phyloP scores from a whole-genome alignment of 2,797 vertebrate species.

The Columba guinea region DNA sequence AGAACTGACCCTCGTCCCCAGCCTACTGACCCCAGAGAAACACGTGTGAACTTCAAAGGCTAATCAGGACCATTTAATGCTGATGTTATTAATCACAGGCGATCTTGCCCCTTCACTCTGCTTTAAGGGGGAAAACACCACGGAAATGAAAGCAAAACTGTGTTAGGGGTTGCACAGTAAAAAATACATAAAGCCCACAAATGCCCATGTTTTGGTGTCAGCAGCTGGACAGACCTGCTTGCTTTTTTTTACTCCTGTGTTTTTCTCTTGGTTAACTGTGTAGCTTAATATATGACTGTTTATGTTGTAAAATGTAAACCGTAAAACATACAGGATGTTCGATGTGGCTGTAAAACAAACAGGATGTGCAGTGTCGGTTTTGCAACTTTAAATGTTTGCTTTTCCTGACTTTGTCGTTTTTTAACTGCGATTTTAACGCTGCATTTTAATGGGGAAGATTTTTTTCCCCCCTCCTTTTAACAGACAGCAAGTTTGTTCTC shows the following conservation, averaged over 20 bases:
- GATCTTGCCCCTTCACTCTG: neutral
- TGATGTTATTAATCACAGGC: slow-evolving; percentile 36
- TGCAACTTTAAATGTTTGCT: neutral
- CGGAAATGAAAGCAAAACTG: neutral
- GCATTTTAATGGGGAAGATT: neutral
- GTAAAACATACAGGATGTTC: slow-evolving; percentile 52
- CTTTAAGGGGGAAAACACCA: neutral
- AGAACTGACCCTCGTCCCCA: slow-evolving; percentile 45
- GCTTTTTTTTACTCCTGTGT: neutral
- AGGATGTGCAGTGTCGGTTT: slow-evolving; percentile 46
- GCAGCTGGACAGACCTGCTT: neutral
- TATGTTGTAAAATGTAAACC: slow-evolving; percentile 32
- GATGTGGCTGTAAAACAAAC: slow-evolving; percentile 43
- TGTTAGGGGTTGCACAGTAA: accelerated
- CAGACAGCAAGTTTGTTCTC: neutral
- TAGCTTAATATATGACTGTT: slow-evolving; percentile 16
- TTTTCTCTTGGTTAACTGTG: neutral
- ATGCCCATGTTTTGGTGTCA: accelerated
- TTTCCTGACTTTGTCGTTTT: slow-evolving; percentile 48
- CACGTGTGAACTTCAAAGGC: slow-evolving; percentile 60
- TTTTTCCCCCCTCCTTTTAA: accelerated
- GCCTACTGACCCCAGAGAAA: slow-evolving; percentile 38
- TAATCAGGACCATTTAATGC: neutral
- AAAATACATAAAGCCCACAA: neutral
- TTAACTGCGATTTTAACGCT: neutral